Conservation (phyloP, 2,797 vertebrate species). For the Gymnoscopelus microlampas region DNA sequence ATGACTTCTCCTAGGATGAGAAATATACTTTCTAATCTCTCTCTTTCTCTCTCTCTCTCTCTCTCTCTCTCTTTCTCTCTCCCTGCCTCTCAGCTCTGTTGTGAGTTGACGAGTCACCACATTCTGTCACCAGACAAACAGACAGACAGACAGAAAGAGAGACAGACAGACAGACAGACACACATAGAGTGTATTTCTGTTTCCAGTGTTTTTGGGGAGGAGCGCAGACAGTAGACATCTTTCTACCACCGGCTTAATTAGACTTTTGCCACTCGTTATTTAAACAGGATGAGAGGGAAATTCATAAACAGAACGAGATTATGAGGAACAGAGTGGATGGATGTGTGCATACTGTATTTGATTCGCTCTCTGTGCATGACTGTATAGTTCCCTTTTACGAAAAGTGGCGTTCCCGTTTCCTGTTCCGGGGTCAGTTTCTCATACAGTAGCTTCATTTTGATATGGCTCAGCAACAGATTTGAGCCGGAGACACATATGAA, state of each 20-base stretch:
- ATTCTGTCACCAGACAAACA: conserved; percentile 56
- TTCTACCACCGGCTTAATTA: conserved; percentile 31
- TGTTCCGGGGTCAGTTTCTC: too few species aligned
- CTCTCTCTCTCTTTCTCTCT: conserved; percentile 11
- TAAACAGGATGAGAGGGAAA: conserved; percentile 10
- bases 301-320: too few species aligned
- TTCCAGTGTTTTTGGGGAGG: conserved; percentile 44
- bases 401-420: too few species aligned
- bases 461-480: too few species aligned
- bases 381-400: too few species aligned
- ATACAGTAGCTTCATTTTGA: too few species aligned
- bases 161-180: too few species aligned
- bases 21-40: conserved; percentile 16
- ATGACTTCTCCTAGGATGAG: conserved; percentile 27
- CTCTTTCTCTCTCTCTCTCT: conserved; percentile 23
- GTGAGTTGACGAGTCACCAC: conserved; percentile 59
- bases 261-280: conserved; percentile 15
- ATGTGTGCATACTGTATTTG: too few species aligned
- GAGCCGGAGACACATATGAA: too few species aligned
- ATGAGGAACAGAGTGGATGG: too few species aligned
- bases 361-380: too few species aligned
- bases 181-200: conserved; percentile 67
- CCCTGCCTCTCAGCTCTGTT: conserved; percentile 58
- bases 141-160: too few species aligned
- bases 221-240: conserved; percentile 48